Evolutionary conservation across 2,888 invertebrate species (phyloP), one percentile per base, ranked within the genome.

Genomic region (Falcaria lacertinaria): DNA sequence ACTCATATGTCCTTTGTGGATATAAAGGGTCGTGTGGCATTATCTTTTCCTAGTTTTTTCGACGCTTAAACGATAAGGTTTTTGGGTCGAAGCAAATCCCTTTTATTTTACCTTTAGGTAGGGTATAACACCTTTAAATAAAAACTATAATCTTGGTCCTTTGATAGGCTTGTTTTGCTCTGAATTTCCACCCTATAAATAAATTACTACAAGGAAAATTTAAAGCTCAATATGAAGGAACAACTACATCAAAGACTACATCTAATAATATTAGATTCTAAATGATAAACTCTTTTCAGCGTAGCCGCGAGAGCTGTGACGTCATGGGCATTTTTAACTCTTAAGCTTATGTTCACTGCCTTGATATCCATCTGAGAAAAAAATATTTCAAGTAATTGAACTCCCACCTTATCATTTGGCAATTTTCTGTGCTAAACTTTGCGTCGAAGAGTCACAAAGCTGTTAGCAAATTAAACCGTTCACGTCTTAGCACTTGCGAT

Each of bases 341-440:
- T n/a, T n/a, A n/a, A n/a, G n/a, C n/a, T n/a, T n/a, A n/a, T n/a
- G n/a, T 6, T 22, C 22, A 22, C 22, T 22, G 22, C 7, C 3
- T 22, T 5, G 22, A 22, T 11, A 28, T 28, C 11, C 28, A 2
- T 28, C 22, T 22, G 22, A 28, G 11, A 28, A 11, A 11, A 28
- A 28, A 28, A 3, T 11, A 28, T 28, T 28, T 28, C 28, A 11
- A 28, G 11, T 28, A 28, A 28, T 28, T 28, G 11, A 28, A 28
- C 28, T 11, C 28, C 28, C 11, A 28, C 11, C 11, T 33, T 14
- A 33, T 33, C 33, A 33, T 36, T 14, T 4, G 4, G 49, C 48
- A 54, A 54, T 64, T 62, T 61, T 58, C 60, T 63, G 53, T 63
- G 48, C 54, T 57, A 64, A 60, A 54, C 57, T 17, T 44, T 35